Evolutionary conservation across 2,888 invertebrate genomes (phyloP).

Genomic region (Neoscelio sp.): DNA sequence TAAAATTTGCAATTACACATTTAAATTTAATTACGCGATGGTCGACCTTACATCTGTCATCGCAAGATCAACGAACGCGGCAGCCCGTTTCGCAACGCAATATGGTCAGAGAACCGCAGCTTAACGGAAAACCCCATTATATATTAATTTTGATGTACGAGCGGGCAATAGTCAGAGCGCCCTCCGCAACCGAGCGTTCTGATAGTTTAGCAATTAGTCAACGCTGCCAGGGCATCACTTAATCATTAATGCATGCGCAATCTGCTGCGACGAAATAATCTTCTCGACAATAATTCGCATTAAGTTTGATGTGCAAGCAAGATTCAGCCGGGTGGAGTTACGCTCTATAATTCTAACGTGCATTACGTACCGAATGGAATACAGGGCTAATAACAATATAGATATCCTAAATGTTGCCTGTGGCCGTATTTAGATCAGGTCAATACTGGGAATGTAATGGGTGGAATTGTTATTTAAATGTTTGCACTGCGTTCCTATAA

Average conservation of each 20-base stretch:
- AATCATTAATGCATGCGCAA: slow-evolving; percentile 52
- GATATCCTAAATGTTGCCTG: slow-evolving; percentile 5
- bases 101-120: slow-evolving; percentile 50
- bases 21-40: slow-evolving; percentile 49
- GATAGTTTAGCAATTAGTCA: slow-evolving; percentile 61
- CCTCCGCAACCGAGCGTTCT: slow-evolving; percentile 11
- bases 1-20: slow-evolving; percentile 29
- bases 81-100: slow-evolving; percentile 43
- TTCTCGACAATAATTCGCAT: slow-evolving; percentile 48
- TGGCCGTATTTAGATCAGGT: too few relatives aligned
- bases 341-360: slow-evolving; percentile 12
- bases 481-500: too few relatives aligned
- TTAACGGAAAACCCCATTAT: slow-evolving; percentile 64
- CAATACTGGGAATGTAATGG: too few relatives aligned
- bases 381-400: slow-evolving; percentile 7
- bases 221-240: slow-evolving; percentile 32
- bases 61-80: slow-evolving; percentile 61
- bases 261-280: slow-evolving; percentile 59
- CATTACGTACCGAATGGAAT: slow-evolving; percentile 4
- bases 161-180: slow-evolving; percentile 53
- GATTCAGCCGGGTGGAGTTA: slow-evolving; percentile 11
- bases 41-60: slow-evolving; percentile 52
- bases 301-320: slow-evolving; percentile 51
- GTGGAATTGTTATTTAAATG: too few relatives aligned
- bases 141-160: slow-evolving; percentile 71